Evolutionary conservation across 92 coral and sea anemone genomes (phyloP).

Genomic region (Parazoanthus darwini): DNA sequence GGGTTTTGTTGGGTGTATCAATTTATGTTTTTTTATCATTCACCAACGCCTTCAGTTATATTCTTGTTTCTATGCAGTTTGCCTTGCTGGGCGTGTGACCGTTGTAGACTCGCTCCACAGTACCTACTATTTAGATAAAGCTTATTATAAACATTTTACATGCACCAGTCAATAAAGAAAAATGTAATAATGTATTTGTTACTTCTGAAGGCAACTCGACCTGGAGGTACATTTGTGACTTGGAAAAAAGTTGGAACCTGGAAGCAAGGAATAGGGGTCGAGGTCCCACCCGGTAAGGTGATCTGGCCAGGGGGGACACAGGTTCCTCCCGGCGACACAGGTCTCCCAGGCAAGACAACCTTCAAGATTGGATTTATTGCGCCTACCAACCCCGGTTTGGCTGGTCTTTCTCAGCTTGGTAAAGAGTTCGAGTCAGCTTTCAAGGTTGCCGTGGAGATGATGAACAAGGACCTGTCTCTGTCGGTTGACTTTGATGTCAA

Average conservation of each 20-base stretch:
- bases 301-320: constrained; percentile 92
- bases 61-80: neutral
- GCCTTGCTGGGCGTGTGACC: too few species aligned
- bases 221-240: constrained; percentile 10
- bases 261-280: constrained; percentile 83
- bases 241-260: constrained; percentile 88
- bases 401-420: constrained; percentile 90
- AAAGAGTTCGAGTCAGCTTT: constrained; percentile 85
- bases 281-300: constrained; percentile 60
- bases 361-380: constrained; percentile 91
- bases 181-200: neutral
- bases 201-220: constrained; percentile 48
- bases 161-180: neutral
- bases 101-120: too few species aligned
- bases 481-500: constrained; percentile 91
- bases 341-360: constrained; percentile 96
- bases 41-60: too few species aligned
- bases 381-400: constrained; percentile 88
- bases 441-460: constrained; percentile 90
- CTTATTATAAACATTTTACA: too few species aligned
- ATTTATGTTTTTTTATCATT: too few species aligned
- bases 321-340: constrained; percentile 87
- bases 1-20: neutral
- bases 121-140: neutral
- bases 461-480: constrained; percentile 85